A percentile compares a stretch with the other conserved stretches of the same genome.
Evolutionary conservation across 2,113 vertebrate species (phyloP).

Genomic region (Saccopteryx leptura): DNA sequence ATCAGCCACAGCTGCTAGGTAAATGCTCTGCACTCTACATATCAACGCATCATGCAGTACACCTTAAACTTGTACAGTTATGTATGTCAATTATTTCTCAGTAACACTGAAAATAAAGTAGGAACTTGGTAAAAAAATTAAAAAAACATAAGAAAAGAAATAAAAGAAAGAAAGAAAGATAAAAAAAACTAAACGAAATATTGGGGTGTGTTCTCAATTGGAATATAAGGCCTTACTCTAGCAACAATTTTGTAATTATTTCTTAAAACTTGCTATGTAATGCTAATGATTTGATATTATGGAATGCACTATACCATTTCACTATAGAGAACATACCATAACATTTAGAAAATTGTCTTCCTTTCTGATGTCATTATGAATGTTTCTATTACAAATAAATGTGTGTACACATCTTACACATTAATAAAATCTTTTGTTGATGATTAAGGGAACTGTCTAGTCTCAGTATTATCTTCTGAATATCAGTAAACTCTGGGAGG

Average conservation of each 20-base stretch:
- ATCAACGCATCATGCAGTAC: background rate
- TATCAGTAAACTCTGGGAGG: background rate
- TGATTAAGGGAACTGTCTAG: constrained; percentile 22
- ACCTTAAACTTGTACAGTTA: background rate
- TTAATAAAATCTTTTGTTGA: constrained; percentile 60
- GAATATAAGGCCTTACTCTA: background rate
- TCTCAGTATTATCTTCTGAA: background rate
- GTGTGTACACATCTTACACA: background rate
- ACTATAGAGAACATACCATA: background rate
- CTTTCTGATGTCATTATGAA: background rate
- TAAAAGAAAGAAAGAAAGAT: background rate
- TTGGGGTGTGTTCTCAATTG: background rate
- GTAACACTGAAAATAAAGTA: background rate
- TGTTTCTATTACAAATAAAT: background rate
- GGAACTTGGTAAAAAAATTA: background rate
- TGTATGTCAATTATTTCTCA: background rate
- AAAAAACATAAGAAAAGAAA: background rate
- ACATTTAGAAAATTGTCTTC: background rate
- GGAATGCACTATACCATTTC: background rate
- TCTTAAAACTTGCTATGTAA: background rate
- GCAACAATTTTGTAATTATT: background rate
- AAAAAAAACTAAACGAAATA: background rate
- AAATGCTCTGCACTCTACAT: no score
- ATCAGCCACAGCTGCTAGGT: no score
- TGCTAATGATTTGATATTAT: background rate